Base-by-base conservation (phyloP, 37 sponge, comb jelly and placozoan genomes). In the Petrosia ficiformis region DNA sequence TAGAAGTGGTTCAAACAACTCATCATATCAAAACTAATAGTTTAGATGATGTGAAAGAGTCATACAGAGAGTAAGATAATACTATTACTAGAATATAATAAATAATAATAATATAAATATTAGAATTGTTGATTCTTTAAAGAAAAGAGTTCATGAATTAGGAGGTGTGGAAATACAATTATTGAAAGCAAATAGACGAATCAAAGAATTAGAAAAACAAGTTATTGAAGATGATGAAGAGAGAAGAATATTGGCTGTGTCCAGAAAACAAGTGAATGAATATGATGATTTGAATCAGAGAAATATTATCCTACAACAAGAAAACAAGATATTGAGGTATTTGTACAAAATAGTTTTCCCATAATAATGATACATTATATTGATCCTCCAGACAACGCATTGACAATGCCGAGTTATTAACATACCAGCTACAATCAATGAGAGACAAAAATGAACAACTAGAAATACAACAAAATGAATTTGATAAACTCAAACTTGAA, bases 381-480 rank as follows among this genome's bases (percentile, higher is more conserved):
- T 48, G 14, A 19, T 48, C 14, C 14, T 48, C 14, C 54, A 48
- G 54, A 48, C 14, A 14, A 8, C 54, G 54, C 14, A 14, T 48
- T 19, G 57, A 42, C 30, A 81, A 81, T 5, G 36, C 33, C 14
- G 82, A 81, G 26, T 35, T 81, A 26, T 29, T 79, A 19, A 54
- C 31, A 26, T 79, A 79, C 39, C 69, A 79, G 28, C 48, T 79
- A 0, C 66, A 63, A 21, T 38, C 37, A 32, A 35, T 79, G 69
- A 34, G 65, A 40, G 80, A 79, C 30, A 79, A 79, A 70, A n/a
- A 54, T 16, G 58, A 33, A 14, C 32, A 69, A 37, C 70, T 69
- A 28, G 70, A 69, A 48, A 14, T 14, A 48, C 14, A 8, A 19
- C 54, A 48, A 48, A 33, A 25, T 30, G 39, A 68, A 4, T 68